Percentiles rank a stretch among this genome's conserved stretches.
Conservation (phyloP, 2,888 invertebrate genomes). For the Platypus cylindrus region DNA sequence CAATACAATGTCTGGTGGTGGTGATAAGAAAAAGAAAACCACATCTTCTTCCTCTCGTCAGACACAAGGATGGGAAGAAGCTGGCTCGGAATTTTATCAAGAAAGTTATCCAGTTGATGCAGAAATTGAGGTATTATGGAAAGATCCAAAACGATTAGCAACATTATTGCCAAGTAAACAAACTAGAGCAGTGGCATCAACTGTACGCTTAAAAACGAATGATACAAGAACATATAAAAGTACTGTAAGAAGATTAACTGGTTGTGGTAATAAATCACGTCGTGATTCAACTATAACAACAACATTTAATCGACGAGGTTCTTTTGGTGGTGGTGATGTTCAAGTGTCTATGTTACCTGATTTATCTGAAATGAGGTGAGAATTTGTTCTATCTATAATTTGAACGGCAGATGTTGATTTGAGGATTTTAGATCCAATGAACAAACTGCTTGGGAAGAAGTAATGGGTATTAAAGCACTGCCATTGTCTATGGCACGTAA, state of each 20-base stretch:
- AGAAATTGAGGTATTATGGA: slow-evolving; percentile 54
- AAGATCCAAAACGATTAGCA: slow-evolving; percentile 61
- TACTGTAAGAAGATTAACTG: slow-evolving; percentile 44
- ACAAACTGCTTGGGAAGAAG: slow-evolving; percentile 73
- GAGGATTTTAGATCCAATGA: slow-evolving; percentile 48
- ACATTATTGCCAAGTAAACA: slow-evolving; percentile 71
- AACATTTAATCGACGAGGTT: slow-evolving; percentile 40
- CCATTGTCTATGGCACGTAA: slow-evolving; percentile 76
- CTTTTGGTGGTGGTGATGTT: slow-evolving; percentile 46
- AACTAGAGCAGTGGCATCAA: slow-evolving; percentile 57
- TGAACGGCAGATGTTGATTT: neutral
- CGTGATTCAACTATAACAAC: slow-evolving; percentile 42
- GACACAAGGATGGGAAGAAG: slow-evolving; percentile 77
- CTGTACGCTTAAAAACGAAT: slow-evolving; percentile 49
- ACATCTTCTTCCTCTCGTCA: too few species aligned
- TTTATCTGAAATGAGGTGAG: slow-evolving; percentile 53
- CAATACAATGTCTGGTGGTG: slow-evolving; percentile 45
- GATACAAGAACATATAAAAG: slow-evolving; percentile 44
- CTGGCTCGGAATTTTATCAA: slow-evolving; percentile 74
- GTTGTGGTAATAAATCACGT: slow-evolving; percentile 38
- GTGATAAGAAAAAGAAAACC: slow-evolving; percentile 40
- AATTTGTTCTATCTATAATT: neutral
- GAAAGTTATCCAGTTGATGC: slow-evolving; percentile 60
- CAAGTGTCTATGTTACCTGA: slow-evolving; percentile 72
- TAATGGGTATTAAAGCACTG: slow-evolving; percentile 74